Evolutionary conservation across 92 coral and sea anemone genomes (phyloP).

Genomic region (Anthopleura xanthogrammica): DNA sequence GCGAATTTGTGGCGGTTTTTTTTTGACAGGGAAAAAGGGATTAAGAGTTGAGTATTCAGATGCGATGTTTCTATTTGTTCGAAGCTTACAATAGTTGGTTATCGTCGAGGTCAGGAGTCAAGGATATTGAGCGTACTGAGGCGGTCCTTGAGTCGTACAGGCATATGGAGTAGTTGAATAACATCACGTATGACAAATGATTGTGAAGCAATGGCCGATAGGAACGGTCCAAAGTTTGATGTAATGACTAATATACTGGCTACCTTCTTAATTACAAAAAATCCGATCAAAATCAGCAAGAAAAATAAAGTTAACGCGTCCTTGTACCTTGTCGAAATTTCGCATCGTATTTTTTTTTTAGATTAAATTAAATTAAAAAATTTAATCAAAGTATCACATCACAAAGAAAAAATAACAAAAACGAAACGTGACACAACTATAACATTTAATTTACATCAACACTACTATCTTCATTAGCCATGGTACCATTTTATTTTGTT

Average conservation of each 20-base stretch:
- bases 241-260: no score
- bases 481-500: background rate
- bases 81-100: background rate
- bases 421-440: no score
- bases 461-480: background rate
- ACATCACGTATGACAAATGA: conserved; percentile 13
- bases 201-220: background rate
- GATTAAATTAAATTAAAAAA: no score
- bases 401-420: no score
- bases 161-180: background rate
- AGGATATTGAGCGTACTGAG: conserved; percentile 7
- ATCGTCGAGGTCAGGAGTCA: conserved; percentile 23
- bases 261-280: no score
- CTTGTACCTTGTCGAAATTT: no score
- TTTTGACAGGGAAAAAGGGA: background rate
- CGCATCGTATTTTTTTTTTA: no score
- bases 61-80: background rate
- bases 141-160: conserved; percentile 7
- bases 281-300: no score
- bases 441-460: no score
- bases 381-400: no score
- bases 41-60: background rate
- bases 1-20: background rate
- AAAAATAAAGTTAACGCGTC: no score
- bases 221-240: no score